Evolutionary conservation across 2,113 vertebrate genomes (phyloP), one percentile per base, ranked within the genome.

Genomic region (Alethe diademata): DNA sequence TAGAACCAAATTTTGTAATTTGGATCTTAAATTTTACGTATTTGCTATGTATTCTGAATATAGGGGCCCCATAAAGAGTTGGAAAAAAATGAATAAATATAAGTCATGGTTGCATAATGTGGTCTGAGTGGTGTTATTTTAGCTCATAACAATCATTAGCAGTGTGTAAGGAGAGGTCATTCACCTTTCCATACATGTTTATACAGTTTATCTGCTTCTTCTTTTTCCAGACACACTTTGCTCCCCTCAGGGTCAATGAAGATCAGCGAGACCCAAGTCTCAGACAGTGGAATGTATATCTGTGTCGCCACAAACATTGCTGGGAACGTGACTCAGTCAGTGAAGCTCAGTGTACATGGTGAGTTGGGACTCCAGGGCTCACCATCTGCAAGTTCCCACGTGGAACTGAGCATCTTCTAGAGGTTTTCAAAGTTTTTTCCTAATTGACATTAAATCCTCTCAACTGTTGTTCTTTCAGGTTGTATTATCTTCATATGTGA

Each of bases 231-330:
- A 92, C 99, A 99, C 96, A 97, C 86, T 25, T 99, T 99, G 94
- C 98, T 99, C 35, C 95, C 99, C 83, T 99, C 99, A 26, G 99
- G 99, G 38, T 99, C 99, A 22, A 98, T 99, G 98, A 99, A 98
- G 97, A 99, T 99, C 96, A 97, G 97, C 5, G 98, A 98, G 73
- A 98, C 98, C 28, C 98, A 98, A 16, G 86, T 98, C 88, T 98
- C 99, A 83, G 99, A 99, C 95, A 98, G 95, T 78, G 99, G 99
- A 79, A 97, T 98, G 80, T 99, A 99, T 91, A 91, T 98, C 78
- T 99, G 99, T 86, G 98, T 99, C 23, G 99, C 99, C 86, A 98
- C 98, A 86, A 99, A 99, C 96, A 99, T 99, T 93, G 99, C 99
- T 60, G 99, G 99, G 54, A 99, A 99, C 69, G 96, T 98, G 88